Evolutionary conservation across 2,888 invertebrate species (phyloP).

Genomic region (Caenorhabditis sp.): DNA sequence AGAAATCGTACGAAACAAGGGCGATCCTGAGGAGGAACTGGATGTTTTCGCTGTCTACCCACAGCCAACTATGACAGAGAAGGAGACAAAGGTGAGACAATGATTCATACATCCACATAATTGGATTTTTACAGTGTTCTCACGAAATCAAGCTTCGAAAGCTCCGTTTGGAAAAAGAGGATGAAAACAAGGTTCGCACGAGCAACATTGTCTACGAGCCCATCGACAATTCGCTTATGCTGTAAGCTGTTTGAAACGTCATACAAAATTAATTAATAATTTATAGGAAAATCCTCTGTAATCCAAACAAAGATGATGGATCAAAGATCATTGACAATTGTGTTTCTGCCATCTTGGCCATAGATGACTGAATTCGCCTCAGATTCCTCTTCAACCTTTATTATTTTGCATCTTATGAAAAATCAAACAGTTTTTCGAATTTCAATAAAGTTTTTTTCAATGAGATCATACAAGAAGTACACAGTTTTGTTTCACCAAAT

Average conservation of each 20-base stretch:
- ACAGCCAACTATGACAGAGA: constrained; percentile 26
- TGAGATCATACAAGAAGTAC: neutral
- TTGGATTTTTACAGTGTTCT: neutral
- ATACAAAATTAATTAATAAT: neutral
- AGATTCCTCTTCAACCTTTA: neutral
- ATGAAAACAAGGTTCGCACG: constrained; percentile 1
- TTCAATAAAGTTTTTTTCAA: no score
- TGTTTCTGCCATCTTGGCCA: neutral
- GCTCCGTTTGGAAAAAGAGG: constrained; percentile 11
- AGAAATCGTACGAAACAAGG: neutral
- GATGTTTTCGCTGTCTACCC: constrained; percentile 45
- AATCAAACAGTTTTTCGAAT: no score
- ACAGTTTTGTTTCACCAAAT: constrained; percentile 29
- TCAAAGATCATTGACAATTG: constrained; percentile 19
- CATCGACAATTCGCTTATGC: constrained; percentile 19
- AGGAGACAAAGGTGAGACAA: constrained; percentile 9
- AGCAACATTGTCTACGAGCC: neutral
- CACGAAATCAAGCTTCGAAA: neutral
- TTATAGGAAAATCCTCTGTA: constrained; percentile 40
- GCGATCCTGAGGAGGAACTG: constrained; percentile 40
- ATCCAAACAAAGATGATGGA: neutral
- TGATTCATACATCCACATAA: neutral
- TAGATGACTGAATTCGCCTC: neutral
- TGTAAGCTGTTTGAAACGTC: constrained; percentile 5
- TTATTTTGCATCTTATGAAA: no score